Percentiles rank a stretch among this genome's conserved stretches.
These are phyloP conservation scores for Kryptolebias marmoratus DNA, from an alignment of 2,113 vertebrate genomes.

Conservation along the genomic window DNA sequence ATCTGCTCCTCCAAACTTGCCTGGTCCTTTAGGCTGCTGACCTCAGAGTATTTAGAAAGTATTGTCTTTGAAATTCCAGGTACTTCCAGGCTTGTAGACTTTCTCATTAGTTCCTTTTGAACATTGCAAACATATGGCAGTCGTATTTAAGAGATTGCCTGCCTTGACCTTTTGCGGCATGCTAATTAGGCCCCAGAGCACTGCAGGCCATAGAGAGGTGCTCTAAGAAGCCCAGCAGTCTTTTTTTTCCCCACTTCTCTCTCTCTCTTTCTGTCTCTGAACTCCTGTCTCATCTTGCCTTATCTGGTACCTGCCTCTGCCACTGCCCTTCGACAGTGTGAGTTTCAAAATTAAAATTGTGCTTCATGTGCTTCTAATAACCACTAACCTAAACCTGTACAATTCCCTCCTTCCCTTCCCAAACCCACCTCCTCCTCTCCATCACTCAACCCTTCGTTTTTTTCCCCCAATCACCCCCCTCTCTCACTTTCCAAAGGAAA, in stretches of 20 bases:
- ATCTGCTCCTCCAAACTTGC: conserved; percentile 64
- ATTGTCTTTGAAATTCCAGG: conserved; percentile 85
- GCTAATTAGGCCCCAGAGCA: conserved; percentile 93
- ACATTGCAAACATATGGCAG: conserved; percentile 89
- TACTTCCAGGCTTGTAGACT: conserved; percentile 86
- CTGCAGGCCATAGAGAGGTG: conserved; percentile 80
- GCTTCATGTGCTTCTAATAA: conserved; percentile 99
- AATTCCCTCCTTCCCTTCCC: conserved; percentile 48
- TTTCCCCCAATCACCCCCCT: conserved; percentile 66
- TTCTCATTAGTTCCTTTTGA: conserved; percentile 91
- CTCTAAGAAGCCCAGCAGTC: conserved; percentile 78
- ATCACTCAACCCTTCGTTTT: conserved; percentile 49
- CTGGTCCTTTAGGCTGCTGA: conserved; percentile 67
- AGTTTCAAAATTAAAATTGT: conserved; percentile 99
- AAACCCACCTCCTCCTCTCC: background rate
- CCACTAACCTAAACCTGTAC: conserved; percentile 87
- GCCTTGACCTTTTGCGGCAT: conserved; percentile 92
- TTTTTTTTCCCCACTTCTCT: conserved; percentile 51
- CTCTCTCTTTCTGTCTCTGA: conserved; percentile 59
- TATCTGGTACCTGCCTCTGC: conserved; percentile 87
- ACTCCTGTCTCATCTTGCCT: conserved; percentile 77
- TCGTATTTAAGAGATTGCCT: conserved; percentile 94
- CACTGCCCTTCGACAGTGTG: conserved; percentile 84
- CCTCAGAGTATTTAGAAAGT: conserved; percentile 79
- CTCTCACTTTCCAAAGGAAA: conserved; percentile 92